Conservation (phyloP, 2,888 invertebrate species). For the Macrosiphum euphorbiae region DNA sequence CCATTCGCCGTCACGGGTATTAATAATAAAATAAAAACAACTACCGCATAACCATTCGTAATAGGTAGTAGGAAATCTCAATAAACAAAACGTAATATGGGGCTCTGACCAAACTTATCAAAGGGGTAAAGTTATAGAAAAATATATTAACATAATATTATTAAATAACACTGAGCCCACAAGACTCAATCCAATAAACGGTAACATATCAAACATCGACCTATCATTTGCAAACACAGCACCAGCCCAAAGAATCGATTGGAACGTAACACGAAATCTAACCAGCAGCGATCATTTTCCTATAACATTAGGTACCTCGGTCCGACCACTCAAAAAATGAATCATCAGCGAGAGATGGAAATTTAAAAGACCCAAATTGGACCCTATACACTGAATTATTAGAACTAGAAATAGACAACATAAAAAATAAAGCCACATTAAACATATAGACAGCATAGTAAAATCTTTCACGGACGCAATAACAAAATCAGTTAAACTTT, state of each 20-base stretch:
- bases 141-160: not conserved
- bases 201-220: not conserved
- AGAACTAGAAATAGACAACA: not conserved
- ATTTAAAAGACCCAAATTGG: not conserved
- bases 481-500: not conserved
- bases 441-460: conserved; percentile 1
- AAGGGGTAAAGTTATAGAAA: not conserved
- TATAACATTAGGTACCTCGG: not conserved
- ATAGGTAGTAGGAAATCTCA: no score
- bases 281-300: not conserved
- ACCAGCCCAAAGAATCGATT: not conserved
- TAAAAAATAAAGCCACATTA: not conserved
- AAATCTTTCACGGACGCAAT: not conserved
- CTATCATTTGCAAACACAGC: not conserved
- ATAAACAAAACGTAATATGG: no score
- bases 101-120: not conserved
- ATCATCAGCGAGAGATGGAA: not conserved
- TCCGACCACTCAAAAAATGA: not conserved
- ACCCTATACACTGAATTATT: not conserved
- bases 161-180: not conserved
- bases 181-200: not conserved
- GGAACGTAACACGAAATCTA: not conserved
- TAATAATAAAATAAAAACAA: not conserved
- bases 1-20: not conserved
- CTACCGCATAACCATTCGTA: not conserved